Conservation (phyloP, 2,888 invertebrate genomes). For the Andrena trimmerana region DNA sequence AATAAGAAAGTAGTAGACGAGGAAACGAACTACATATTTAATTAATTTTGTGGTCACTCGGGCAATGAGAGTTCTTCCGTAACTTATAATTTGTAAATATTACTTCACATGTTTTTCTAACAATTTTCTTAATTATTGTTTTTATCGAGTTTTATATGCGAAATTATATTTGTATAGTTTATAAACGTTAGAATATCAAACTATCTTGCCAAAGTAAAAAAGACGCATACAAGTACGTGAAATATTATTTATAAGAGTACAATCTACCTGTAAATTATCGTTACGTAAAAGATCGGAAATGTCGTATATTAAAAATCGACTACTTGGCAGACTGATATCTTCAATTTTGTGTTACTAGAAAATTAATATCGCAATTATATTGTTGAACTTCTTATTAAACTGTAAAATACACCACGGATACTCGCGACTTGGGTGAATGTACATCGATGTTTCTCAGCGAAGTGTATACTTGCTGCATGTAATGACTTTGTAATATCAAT, state of each 20-base stretch:
- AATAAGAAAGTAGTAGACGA: slow-evolving; percentile 40
- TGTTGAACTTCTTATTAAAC: slow-evolving; percentile 61
- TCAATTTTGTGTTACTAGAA: slow-evolving; percentile 63
- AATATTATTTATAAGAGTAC: slow-evolving; percentile 40
- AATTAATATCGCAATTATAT: slow-evolving; percentile 50
- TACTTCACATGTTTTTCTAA: slow-evolving; percentile 16
- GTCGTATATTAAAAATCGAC: slow-evolving; percentile 34
- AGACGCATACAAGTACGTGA: slow-evolving; percentile 14
- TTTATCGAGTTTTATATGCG: slow-evolving; percentile 24
- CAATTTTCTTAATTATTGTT: slow-evolving; percentile 27
- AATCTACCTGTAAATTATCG: slow-evolving; percentile 40
- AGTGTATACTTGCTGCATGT: slow-evolving; percentile 60
- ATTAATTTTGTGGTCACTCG: slow-evolving; percentile 12
- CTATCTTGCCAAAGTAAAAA: slow-evolving; percentile 35
- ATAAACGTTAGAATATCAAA: slow-evolving; percentile 28
- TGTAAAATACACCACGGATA: slow-evolving; percentile 63
- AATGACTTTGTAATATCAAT: slow-evolving; percentile 60
- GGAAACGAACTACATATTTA: slow-evolving; percentile 28
- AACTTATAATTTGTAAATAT: slow-evolving; percentile 52
- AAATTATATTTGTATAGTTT: slow-evolving; percentile 18
- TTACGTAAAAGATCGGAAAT: slow-evolving; percentile 16
- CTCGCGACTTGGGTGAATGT: slow-evolving; percentile 58
- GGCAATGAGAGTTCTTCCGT: slow-evolving; percentile 7
- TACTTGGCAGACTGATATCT: slow-evolving; percentile 66
- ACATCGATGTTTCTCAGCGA: slow-evolving; percentile 46